These are phyloP conservation scores for Coleophora deauratella DNA, from an alignment of 2,888 invertebrate genomes.

Conservation along the genomic window DNA sequence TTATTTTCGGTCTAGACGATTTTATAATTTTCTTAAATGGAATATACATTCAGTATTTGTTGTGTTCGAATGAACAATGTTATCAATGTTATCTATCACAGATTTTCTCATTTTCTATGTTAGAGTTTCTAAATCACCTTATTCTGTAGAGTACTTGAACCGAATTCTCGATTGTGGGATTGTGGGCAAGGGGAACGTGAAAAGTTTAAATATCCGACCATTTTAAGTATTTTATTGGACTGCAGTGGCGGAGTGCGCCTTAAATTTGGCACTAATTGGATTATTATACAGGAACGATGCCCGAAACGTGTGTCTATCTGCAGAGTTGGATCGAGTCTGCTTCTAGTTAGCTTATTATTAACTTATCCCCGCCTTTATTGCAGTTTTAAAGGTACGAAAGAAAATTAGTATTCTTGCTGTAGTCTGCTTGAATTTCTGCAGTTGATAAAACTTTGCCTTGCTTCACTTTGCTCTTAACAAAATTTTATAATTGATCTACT, in stretches of 20 bases:
- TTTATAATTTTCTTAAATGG: too few species aligned
- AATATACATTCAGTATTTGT: too few species aligned
- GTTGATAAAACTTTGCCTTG: too few species aligned
- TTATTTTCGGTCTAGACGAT: too few species aligned
- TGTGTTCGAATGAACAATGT: too few species aligned
- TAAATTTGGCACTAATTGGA: slow-evolving; percentile 49
- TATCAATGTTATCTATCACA: too few species aligned
- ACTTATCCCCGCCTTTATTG: slow-evolving; percentile 4
- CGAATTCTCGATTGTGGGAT: too few species aligned
- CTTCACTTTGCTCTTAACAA: not conserved
- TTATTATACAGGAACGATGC: slow-evolving; percentile 41
- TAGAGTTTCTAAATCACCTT: too few species aligned
- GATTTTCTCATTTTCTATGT: too few species aligned
- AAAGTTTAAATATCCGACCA: slow-evolving; percentile 18
- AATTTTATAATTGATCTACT: not conserved
- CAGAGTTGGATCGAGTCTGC: slow-evolving; percentile 6
- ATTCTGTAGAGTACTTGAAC: too few species aligned
- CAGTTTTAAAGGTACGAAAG: slow-evolving; percentile 4
- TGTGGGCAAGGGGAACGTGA: slow-evolving; percentile 13
- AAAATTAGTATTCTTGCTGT: slow-evolving; percentile 4
- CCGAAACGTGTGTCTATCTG: slow-evolving; percentile 22
- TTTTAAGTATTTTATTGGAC: slow-evolving; percentile 28
- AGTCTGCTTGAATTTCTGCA: slow-evolving; percentile 1
- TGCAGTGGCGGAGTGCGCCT: slow-evolving; percentile 32
- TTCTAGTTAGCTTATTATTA: slow-evolving; percentile 2